Base-by-base conservation (phyloP, 2,113 vertebrate species). In the Planiliza haematocheilus region DNA sequence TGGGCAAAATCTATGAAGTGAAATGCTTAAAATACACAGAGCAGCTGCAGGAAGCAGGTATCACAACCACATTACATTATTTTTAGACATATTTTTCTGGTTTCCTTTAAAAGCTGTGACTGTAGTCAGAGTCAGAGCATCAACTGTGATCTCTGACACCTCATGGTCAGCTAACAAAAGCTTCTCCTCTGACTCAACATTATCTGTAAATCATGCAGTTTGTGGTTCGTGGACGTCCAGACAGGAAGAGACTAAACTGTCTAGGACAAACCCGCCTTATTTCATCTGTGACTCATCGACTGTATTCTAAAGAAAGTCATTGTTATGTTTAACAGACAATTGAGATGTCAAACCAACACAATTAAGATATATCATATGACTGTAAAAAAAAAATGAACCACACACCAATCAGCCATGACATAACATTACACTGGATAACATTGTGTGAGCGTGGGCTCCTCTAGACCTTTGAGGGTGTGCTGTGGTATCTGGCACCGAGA, bases 121-220 rank as follows among this genome's bases (percentile, higher is more conserved):
- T 2, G n/a, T 12, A 30, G 11, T 48, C 51, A 24, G 59, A 53
- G 71, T 51, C 56, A 51, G 42, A 51, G 16, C 48, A 17, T 55
- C 60, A 14, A 10, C 16, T 0, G 16, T 46, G 51, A 67, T 58
- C 57, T 52, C 46, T 59, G 7, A 64, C 49, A 14, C 57, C 13
- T 74, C 24, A 18, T 14, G 13, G 51, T 70, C 62, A 9, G 43
- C 13, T 14, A 48, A 79, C 61, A 52, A 60, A 64, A 64, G 58
- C 55, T 13, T n/a, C 60, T 65, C 58, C 16, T 18, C 36, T 62
- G 65, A 81, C 59, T 74, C 56, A 50, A n/a, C 41, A 58, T 74
- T 78, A 58, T 74, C 12, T 36, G 24, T 10, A 14, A 60, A 30
- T 30, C 11, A 45, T 5, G 1, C 43, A 1, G 18, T 16, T n/a